These are phyloP conservation scores for Cecropterus lyciades DNA, from an alignment of 1,140 invertebrate genomes.

Conservation along the genomic window DNA sequence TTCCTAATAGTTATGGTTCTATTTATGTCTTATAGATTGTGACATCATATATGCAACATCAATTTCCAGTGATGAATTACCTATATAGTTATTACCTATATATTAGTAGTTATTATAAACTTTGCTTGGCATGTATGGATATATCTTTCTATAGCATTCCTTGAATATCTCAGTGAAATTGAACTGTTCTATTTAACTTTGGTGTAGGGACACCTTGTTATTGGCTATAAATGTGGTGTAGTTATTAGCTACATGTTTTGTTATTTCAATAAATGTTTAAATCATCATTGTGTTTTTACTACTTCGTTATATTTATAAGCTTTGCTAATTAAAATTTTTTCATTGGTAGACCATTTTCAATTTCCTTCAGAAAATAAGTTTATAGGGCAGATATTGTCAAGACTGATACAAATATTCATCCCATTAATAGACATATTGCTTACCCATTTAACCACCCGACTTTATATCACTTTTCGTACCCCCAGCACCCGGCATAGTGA, in stretches of 20 bases:
- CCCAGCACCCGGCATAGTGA: too few species aligned
- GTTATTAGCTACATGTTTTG: slow-evolving; percentile 44
- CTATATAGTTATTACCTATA: background rate
- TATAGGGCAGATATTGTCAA: too few species aligned
- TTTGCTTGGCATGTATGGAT: slow-evolving; percentile 9
- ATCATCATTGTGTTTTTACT: slow-evolving; percentile 10
- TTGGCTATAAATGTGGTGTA: slow-evolving; percentile 40
- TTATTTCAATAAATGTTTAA: slow-evolving; percentile 60
- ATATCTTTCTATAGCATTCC: slow-evolving; percentile 49
- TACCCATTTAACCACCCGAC: too few species aligned
- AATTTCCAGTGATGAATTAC: slow-evolving; percentile 27
- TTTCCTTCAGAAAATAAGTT: too few species aligned
- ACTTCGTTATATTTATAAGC: too few species aligned
- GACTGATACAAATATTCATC: too few species aligned
- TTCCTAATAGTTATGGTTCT: slow-evolving; percentile 2
- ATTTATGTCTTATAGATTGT: background rate
- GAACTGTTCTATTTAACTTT: slow-evolving; percentile 39
- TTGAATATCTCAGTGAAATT: slow-evolving; percentile 41
- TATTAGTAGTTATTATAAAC: slow-evolving; percentile 4
- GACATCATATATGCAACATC: background rate
- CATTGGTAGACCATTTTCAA: too few species aligned
- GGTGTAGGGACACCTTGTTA: slow-evolving; percentile 54
- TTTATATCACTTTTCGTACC: too few species aligned
- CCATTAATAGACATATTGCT: too few species aligned
- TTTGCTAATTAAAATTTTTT: too few species aligned